Conservation (phyloP, 2,113 vertebrate genomes). For the Pheucticus melanocephalus region DNA sequence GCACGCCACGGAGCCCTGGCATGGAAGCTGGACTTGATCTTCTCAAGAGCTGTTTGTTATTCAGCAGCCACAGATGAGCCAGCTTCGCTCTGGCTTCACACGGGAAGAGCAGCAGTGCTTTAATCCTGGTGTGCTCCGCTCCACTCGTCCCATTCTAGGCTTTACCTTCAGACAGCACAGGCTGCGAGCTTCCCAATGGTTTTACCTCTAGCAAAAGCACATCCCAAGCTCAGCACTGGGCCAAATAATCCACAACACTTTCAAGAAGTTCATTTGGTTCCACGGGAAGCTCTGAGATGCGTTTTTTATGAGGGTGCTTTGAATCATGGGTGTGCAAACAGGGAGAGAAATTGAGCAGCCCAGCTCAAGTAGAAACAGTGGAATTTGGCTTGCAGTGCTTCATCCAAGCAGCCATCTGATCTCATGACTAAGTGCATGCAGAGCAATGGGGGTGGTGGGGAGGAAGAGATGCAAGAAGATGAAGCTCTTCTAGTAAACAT, state of each 20-base stretch:
- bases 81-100: not conserved
- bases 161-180: not conserved
- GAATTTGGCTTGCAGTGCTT: conserved; percentile 29
- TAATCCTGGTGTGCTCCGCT: not conserved
- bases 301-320: not conserved
- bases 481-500: conserved; percentile 56
- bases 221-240: not conserved
- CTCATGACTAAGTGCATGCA: conserved; percentile 19
- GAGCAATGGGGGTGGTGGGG: not conserved
- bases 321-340: not conserved
- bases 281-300: not conserved
- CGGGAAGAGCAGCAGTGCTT: not conserved
- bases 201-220: not conserved
- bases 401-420: not conserved
- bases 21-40: not conserved
- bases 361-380: not conserved
- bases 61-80: not conserved
- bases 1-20: conserved; percentile 30
- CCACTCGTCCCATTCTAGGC: not conserved
- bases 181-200: not conserved
- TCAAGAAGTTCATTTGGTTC: not conserved
- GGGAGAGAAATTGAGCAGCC: not conserved
- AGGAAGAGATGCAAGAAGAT: conserved; percentile 34
- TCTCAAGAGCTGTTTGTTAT: conserved; percentile 29
- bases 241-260: accelerated